Base-by-base conservation (phyloP, 2,113 vertebrate genomes). In the Alethe diademata region DNA sequence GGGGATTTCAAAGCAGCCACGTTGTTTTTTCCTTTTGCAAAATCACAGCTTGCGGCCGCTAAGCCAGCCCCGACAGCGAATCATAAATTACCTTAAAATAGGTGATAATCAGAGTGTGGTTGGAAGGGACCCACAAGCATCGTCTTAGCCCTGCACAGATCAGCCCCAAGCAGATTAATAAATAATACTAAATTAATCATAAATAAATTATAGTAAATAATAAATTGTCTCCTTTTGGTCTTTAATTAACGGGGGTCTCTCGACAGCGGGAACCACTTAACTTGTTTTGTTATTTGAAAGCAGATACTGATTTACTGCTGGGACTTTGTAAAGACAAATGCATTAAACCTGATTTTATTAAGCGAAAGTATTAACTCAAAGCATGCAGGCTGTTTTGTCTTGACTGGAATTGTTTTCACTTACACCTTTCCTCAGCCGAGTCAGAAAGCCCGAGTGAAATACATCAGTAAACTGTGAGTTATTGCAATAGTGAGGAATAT, bases 91-190 rank as follows among this genome's bases (percentile, higher is more conserved):
- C 53, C 26, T 40, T 36, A 14, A 43, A 50, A 23, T 1, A 43
- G 22, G 7, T 7, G 2, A 16, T 8, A 28, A 28, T n/a, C 9
- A 6, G 15, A 10, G 38, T 36, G 2, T 3, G 57, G 33, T 2
- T 16, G 23, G 47, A 29, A 40, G 16, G 20, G 23, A 16, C 24
- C 8, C n/a, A 2, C 48, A 2, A 5, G 16, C 14, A 22, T 24
- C n/a, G 22, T 23, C 47, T 16, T 10, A 54, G 24, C 24, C 48
- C 29, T 17, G 16, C 56, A 18, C n/a, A 14, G 29, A 40, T 9
- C 25, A 22, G 24, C 31, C 29, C 35, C 25, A 14, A 31, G 24
- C 35, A 62, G 47, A 40, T 12, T 2, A 23, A 29, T 40, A 19
- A 61, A 22, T 24, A 50, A 48, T n/a, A 33, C 18, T 12, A 33